Evolutionary conservation across 2,797 vertebrate genomes (phyloP), one percentile per base, ranked within the genome.

Genomic region (Enteromius thamalakanensis): DNA sequence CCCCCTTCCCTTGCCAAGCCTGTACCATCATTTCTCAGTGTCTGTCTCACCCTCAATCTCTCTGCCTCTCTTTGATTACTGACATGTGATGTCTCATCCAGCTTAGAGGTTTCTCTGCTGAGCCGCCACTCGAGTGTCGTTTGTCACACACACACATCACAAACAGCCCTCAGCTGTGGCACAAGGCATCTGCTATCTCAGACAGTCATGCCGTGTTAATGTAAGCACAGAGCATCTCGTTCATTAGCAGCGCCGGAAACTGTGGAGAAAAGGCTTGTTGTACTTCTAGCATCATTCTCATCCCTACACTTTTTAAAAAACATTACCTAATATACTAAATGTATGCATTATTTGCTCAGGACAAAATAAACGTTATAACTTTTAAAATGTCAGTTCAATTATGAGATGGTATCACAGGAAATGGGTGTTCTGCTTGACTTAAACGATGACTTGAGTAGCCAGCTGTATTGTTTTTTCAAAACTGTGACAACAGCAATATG

Each of bases 41-140:
- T 79, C 65, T 65, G 80, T 84, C 79, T 80, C 78, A 83, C 40
- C 79, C 64, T 86, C 80, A 78, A 42, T 84, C 83, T 82, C 70
- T 80, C 81, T 85, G 40, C 8, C 79, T 85, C 53, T 71, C 74
- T 80, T 85, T 88, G 87, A 88, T 86, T 85, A 86, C 84, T 86
- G 87, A 70, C 75, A 60, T 86, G 78, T 68, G 75, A 76, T 75
- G 80, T 79, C 77, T 83, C 60, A 79, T 82, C 80, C 79, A 85
- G 80, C 77, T 80, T 79, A 84, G 84, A 78, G 84, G 70, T 85
- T 82, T 86, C 80, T 80, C 70, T 84, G 17, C 82, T 71, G 79
- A 82, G 64, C 81, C 32, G 7, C 32, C 68, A 77, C 60, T 83
- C 40, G 81, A 78, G 80, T 75, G 47, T 64, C 60, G 26, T 65